Evolutionary conservation across 1,140 invertebrate species (phyloP).

Genomic region (Musca domestica): DNA sequence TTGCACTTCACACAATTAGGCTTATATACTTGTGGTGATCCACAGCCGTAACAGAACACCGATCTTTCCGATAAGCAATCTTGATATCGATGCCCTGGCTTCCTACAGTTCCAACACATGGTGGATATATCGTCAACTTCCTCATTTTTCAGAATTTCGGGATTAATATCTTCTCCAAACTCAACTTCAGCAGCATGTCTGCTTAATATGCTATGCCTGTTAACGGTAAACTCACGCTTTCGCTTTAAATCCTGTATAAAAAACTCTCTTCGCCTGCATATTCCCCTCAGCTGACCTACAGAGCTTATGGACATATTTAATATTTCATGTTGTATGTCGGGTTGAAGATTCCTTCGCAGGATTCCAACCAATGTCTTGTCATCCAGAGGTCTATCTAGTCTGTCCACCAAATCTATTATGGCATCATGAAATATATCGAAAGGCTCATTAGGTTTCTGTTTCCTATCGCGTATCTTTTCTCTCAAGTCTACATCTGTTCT

Average conservation of each 20-base stretch:
- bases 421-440: constrained; percentile 1
- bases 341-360: constrained; percentile 11
- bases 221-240: neutral
- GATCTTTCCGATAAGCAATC: constrained; percentile 15
- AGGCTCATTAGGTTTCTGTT: constrained; percentile 6
- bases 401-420: neutral
- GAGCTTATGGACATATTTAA: neutral
- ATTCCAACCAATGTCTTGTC: neutral
- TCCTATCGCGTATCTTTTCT: neutral
- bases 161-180: too few relatives aligned
- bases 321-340: constrained; percentile 13
- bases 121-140: neutral
- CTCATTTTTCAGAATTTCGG: neutral
- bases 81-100: constrained; percentile 23
- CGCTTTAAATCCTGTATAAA: neutral
- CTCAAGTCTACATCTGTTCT: constrained; percentile 6
- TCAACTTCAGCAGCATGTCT: neutral
- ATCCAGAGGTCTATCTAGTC: neutral
- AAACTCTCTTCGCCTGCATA: neutral
- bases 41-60: constrained; percentile 11
- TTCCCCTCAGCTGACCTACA: neutral
- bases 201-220: neutral
- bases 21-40: neutral
- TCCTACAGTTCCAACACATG: constrained; percentile 20
- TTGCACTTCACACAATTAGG: constrained; percentile 14